Conservation (phyloP, 2,888 invertebrate genomes). For the Altica lythri region DNA sequence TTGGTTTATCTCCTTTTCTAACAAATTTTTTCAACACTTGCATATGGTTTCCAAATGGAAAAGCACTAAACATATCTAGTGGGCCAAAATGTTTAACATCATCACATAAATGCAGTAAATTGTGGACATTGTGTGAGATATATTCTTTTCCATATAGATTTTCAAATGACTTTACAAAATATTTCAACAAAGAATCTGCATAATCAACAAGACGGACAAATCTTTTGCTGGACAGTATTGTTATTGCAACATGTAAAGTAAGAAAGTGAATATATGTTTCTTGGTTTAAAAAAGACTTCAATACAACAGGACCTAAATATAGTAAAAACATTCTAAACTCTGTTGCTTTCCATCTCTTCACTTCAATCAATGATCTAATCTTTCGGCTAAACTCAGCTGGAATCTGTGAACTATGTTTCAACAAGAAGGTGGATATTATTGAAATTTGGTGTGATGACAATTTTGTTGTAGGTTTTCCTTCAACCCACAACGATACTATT, state of each 20-base stretch:
- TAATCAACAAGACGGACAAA: too few relatives aligned
- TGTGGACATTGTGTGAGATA: slow-evolving; percentile 20
- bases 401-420: slow-evolving; percentile 21
- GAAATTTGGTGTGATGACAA: slow-evolving; percentile 14
- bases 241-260: slow-evolving; percentile 16
- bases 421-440: neutral
- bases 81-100: slow-evolving; percentile 9
- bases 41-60: slow-evolving; percentile 17
- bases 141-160: slow-evolving; percentile 15
- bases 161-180: slow-evolving; percentile 21
- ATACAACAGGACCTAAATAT: slow-evolving; percentile 24
- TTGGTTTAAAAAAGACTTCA: slow-evolving; percentile 5
- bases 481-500: slow-evolving; percentile 20
- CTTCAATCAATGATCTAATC: slow-evolving; percentile 21
- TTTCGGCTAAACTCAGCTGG: slow-evolving; percentile 28
- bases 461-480: slow-evolving; percentile 24
- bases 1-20: slow-evolving; percentile 5
- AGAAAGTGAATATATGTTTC: slow-evolving; percentile 24
- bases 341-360: slow-evolving; percentile 29
- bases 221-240: slow-evolving; percentile 14
- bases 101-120: slow-evolving; percentile 16
- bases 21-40: neutral
- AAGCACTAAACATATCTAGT: slow-evolving; percentile 10
- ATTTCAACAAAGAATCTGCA: slow-evolving; percentile 24
- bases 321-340: slow-evolving; percentile 28